Conservation (phyloP, 2,888 invertebrate species). For the Serripes groenlandicus region DNA sequence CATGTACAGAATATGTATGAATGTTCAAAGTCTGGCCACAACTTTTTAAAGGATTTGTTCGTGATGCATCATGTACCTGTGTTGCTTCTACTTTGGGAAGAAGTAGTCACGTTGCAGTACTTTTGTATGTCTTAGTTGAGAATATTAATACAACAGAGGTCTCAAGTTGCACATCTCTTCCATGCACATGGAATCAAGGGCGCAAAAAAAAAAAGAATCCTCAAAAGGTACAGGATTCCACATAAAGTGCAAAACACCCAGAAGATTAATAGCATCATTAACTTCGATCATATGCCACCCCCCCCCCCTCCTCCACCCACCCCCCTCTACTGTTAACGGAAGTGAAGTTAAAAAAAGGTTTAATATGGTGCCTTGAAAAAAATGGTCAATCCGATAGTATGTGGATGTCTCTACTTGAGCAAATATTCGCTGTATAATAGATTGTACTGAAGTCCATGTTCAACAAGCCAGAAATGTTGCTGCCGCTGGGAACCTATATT, state of each 20-base stretch:
- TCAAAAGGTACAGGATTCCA: neutral
- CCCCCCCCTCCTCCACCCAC: no score
- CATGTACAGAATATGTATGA: neutral
- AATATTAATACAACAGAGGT: neutral
- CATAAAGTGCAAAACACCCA: neutral
- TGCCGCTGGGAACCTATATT: no score
- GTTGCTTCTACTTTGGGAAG: neutral
- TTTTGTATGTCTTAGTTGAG: neutral
- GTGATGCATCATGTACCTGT: slow-evolving; percentile 4
- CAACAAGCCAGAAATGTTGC: no score
- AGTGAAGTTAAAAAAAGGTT: neutral
- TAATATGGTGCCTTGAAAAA: neutral
- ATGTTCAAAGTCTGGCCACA: neutral
- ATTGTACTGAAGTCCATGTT: no score
- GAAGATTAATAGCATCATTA: neutral
- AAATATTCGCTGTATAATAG: no score
- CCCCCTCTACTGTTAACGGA: neutral
- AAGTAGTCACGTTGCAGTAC: neutral
- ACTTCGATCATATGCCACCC: slow-evolving; percentile 9
- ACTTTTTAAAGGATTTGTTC: slow-evolving; percentile 22
- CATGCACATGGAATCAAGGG: neutral
- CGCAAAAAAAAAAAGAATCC: neutral
- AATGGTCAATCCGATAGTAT: neutral
- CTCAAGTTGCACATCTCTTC: neutral
- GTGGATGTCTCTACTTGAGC: slow-evolving; percentile 23